Evolutionary conservation across 2,113 vertebrate species (phyloP), one percentile per base, ranked within the genome.

Genomic region (Microcebus griseorufus): DNA sequence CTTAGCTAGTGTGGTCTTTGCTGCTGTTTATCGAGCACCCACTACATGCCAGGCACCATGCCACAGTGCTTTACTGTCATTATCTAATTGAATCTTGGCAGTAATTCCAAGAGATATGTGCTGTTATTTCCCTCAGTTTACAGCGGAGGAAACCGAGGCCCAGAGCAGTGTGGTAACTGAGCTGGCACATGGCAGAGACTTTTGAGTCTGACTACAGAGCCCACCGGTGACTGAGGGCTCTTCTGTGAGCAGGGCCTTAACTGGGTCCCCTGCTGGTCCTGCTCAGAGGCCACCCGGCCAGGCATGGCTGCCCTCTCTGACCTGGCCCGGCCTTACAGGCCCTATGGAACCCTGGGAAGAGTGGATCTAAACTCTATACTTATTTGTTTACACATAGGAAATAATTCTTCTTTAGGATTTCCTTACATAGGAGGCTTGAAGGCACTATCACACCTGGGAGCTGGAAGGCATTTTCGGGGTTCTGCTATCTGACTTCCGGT

Each of bases 1-100:
- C 1, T 11, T 0, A 55, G 62, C 79, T 6, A 9, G 0, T 9
- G 12, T 8, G 42, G 23, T 2, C 7, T 34, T 3, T 6, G 93
- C 18, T 62, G 0, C 13, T 16, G 4, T 48, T 62, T 51, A 9
- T 0, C 6, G 73, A 69, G 81, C 8, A 0, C 55, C 79, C 20
- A 1, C 87, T 67, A 2, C 0, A 7, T 11, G 13, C 42, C 27
- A 20, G 65, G 79, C 18, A 5, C 39, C 0, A 10, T 69, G 85
- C 16, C 37, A 2, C n/a, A 42, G 65, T 20, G 8, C 45, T 16
- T 1, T 65, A 1, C n/a, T 16, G 11, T 5, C 25, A 48, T 29
- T 14, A 53, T 48, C 45, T 34, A 4, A n/a, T 29, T 85, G 27
- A 42, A 64, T 32, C 78, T 27, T 88, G 16, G 27, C 12, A 22